These are phyloP conservation scores for Elephantulus edwardii DNA, from an alignment of 2,113 vertebrate genomes.

Conservation along the genomic window DNA sequence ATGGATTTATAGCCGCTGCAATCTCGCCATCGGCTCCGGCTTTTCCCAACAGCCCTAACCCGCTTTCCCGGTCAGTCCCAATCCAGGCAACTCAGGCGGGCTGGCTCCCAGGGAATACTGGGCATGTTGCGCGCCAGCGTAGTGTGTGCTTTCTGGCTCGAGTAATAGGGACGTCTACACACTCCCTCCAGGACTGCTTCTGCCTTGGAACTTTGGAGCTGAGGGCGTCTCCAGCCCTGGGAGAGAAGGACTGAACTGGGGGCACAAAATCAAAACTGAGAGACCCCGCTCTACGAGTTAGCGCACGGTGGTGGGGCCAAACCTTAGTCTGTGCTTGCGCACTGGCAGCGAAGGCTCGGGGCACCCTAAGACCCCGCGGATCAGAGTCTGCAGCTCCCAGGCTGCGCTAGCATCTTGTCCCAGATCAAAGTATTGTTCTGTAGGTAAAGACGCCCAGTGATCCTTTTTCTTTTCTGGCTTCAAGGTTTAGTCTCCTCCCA, in stretches of 20 bases:
- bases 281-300: background rate
- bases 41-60: slow-evolving; percentile 77
- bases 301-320: background rate
- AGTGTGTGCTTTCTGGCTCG: slow-evolving; percentile 5
- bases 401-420: background rate
- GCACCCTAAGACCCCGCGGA: background rate
- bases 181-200: background rate
- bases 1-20: slow-evolving; percentile 82
- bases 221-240: background rate
- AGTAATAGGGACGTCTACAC: background rate
- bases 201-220: slow-evolving; percentile 5
- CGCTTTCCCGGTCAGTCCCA: slow-evolving; percentile 74
- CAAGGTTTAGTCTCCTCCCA: slow-evolving; percentile 11
- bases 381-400: background rate
- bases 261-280: background rate
- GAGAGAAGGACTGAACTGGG: background rate
- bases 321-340: background rate
- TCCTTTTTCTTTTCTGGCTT: slow-evolving; percentile 48
- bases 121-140: background rate
- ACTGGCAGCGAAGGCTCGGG: background rate
- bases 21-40: slow-evolving; percentile 76
- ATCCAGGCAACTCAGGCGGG: background rate
- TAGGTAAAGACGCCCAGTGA: slow-evolving; percentile 26
- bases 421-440: slow-evolving; percentile 40
- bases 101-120: background rate